phyloP scores from a whole-genome alignment of 37 sponge, comb jelly and placozoan genomes.

The Hexactinellida sp. region DNA sequence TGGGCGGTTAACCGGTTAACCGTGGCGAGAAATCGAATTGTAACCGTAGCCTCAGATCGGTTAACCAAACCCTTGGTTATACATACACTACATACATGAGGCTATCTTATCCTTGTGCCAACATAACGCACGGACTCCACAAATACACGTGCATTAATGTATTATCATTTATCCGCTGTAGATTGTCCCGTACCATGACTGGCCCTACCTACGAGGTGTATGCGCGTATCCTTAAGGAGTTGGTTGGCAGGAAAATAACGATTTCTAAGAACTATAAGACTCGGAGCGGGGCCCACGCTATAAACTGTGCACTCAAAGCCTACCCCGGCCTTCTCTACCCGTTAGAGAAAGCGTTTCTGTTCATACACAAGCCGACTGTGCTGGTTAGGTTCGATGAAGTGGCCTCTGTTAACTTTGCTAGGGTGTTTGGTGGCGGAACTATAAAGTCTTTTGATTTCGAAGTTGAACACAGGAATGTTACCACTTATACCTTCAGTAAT shows the following conservation, averaged over 20 bases:
- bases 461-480: constrained; percentile 67
- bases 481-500: constrained; percentile 58
- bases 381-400: constrained; percentile 82
- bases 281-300: constrained; percentile 48
- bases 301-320: constrained; percentile 68
- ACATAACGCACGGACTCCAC: too few species aligned
- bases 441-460: constrained; percentile 85
- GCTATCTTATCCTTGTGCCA: too few species aligned
- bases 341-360: constrained; percentile 86
- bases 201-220: constrained; percentile 82
- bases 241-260: constrained; percentile 85
- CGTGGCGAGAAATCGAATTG: too few species aligned
- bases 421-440: constrained; percentile 54
- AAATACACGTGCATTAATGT: too few species aligned
- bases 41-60: too few species aligned
- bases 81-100: too few species aligned
- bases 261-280: constrained; percentile 74
- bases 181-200: constrained; percentile 60
- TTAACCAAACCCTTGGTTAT: too few species aligned
- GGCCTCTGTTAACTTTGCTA: constrained; percentile 82
- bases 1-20: too few species aligned
- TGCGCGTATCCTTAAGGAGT: constrained; percentile 65
- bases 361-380: constrained; percentile 88
- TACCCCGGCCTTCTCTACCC: constrained; percentile 85
- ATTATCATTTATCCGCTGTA: too few species aligned